A percentile compares a stretch with the other conserved stretches of the same genome.
phyloP scores from a whole-genome alignment of 2,797 vertebrate species.

The Hozukius guyotensis region DNA sequence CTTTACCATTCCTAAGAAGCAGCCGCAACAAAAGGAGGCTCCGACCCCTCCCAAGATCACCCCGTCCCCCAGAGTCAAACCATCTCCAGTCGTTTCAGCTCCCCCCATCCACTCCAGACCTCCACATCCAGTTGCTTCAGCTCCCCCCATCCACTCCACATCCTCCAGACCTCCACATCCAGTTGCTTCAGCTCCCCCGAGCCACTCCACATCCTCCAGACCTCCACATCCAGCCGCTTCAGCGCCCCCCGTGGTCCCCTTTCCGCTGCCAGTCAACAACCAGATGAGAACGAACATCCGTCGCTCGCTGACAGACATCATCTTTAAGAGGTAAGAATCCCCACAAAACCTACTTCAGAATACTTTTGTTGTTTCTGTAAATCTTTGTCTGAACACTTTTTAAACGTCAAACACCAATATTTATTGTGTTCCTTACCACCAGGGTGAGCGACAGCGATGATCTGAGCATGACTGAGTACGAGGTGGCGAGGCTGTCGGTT shows the following conservation, averaged over 20 bases:
- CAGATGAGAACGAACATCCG: constrained; percentile 98
- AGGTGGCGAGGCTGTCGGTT: constrained; percentile 90
- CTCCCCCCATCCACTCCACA: neutral
- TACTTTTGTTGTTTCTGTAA: neutral
- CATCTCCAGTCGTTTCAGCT: constrained; percentile 57
- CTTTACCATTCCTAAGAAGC: constrained; percentile 88
- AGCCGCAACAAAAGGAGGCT: constrained; percentile 74
- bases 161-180: constrained; percentile 70
- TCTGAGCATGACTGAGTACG: constrained; percentile 92
- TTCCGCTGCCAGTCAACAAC: constrained; percentile 90
- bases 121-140: constrained; percentile 58
- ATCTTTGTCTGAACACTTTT: neutral
- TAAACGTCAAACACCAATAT: no score
- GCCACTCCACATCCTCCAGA: constrained; percentile 70
- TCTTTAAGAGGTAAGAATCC: constrained; percentile 92
- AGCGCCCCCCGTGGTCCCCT: constrained; percentile 50
- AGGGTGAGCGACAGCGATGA: constrained; percentile 98
- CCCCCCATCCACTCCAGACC: constrained; percentile 67
- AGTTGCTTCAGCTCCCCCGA: constrained; percentile 54
- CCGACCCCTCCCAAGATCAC: constrained; percentile 36
- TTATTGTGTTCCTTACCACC: constrained; percentile 3
- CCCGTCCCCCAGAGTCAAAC: constrained; percentile 69
- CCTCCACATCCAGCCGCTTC: constrained; percentile 66
- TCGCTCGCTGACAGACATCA: constrained; percentile 95
- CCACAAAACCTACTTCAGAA: neutral